Evolutionary conservation across 2,797 vertebrate genomes (phyloP).

Genomic region (Miopithecus talapoin): DNA sequence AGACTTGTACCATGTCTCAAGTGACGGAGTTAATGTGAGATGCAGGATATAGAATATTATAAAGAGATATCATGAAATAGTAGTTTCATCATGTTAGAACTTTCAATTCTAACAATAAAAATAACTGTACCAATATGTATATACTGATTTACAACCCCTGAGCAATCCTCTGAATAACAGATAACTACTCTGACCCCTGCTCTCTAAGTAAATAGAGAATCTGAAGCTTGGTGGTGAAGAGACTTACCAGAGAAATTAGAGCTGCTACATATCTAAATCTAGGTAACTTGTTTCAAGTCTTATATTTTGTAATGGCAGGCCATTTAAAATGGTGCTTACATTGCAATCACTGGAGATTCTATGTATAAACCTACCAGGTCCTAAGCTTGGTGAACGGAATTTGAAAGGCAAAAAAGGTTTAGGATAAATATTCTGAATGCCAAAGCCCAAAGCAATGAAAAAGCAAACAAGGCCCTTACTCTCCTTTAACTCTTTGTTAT

Average conservation of each 20-base stretch:
- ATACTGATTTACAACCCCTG: background rate
- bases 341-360: background rate
- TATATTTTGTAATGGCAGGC: background rate
- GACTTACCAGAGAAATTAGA: background rate
- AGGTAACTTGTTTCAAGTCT: background rate
- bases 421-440: background rate
- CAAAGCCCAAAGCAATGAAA: background rate
- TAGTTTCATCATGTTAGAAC: background rate
- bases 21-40: background rate
- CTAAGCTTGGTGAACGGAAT: background rate
- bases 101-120: background rate
- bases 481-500: background rate
- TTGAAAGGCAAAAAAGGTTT: background rate
- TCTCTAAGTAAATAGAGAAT: background rate
- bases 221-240: background rate
- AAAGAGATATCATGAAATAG: background rate
- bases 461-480: background rate
- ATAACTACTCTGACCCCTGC: background rate
- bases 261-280: background rate
- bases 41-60: background rate
- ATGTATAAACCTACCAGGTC: background rate
- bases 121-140: background rate
- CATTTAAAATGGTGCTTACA: background rate
- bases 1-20: background rate
- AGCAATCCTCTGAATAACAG: background rate